Base-by-base conservation (phyloP, 2,113 vertebrate genomes). In the Heteronetta atricapilla region DNA sequence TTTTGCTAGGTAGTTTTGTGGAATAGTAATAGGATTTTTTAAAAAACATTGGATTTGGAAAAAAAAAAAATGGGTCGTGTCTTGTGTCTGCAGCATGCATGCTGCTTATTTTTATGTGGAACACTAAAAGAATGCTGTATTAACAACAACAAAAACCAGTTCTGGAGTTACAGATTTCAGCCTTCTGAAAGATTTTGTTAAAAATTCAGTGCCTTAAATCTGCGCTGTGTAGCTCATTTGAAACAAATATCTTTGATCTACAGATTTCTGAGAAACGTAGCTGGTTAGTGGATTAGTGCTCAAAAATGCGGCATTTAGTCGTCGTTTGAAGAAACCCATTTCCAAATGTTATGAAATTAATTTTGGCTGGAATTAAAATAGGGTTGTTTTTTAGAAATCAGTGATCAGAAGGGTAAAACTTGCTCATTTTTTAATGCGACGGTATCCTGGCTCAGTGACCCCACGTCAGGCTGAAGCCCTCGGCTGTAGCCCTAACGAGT, bases 311-410 rank as follows among this genome's bases (percentile, higher is more conserved):
- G 38, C 80, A 52, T 92, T 96, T 88, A 46, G 53, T 86, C 90
- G 56, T 74, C 78, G 44, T 80, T 94, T 78, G 69, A 93, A 86
- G 67, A 74, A 95, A 88, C 38, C 40, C 64, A 14, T 78, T 95
- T 91, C 86, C 78, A 95, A 95, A 80, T 94, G 92, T 73, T 94
- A 92, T 48, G 33, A 85, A 75, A 74, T 92, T 89, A 93, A 95
- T 90, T 97, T 97, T 96, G 90, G 10, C 38, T 90, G 81, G 59
- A 16, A 70, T 87, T 79, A 63, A 94, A 96, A 92, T 84, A 95
- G 76, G 6, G 17, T 20, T 18, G 21, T 15, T 89, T 77, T 21
- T 18, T 2, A 13, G 55, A 91, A 77, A 73, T 91, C 73, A 3
- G 5, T 95, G 91, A 93, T 97, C 88, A 73, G 81, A 89, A 86